These are phyloP conservation scores for Archocentrus centrarchus DNA, from an alignment of 2,113 vertebrate species.

Conservation along the genomic window DNA sequence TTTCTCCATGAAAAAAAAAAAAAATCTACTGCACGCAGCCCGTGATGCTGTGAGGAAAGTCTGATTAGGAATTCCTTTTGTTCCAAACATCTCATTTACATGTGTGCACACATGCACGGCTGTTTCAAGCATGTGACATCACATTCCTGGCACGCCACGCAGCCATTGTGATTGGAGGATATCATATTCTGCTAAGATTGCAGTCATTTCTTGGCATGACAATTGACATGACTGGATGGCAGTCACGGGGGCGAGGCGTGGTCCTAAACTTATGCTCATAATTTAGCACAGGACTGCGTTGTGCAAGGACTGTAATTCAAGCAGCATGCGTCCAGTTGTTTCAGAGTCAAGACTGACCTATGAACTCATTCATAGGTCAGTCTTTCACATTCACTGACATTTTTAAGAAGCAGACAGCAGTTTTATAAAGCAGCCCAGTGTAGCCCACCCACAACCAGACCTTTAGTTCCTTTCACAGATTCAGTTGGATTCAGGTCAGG, in stretches of 20 bases:
- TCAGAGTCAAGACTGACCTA: background rate
- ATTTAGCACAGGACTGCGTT: constrained; percentile 14
- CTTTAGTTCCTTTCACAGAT: background rate
- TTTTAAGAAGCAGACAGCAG: constrained; percentile 10
- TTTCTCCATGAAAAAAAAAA: background rate
- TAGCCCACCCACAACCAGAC: background rate
- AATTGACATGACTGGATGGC: constrained; percentile 49
- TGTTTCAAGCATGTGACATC: constrained; percentile 49
- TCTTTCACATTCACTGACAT: background rate
- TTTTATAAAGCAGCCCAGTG: constrained; percentile 2
- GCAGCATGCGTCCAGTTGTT: background rate
- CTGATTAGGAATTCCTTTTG: constrained; percentile 3
- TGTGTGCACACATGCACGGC: constrained; percentile 19
- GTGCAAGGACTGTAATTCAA: background rate
- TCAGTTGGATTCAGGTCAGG: too few relatives aligned
- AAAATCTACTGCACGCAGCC: constrained; percentile 1
- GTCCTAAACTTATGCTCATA: background rate
- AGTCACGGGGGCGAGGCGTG: background rate
- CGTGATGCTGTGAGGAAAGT: constrained; percentile 10
- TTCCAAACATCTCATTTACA: background rate
- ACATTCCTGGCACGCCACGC: constrained; percentile 45
- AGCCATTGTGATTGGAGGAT: constrained; percentile 52
- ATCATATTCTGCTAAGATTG: constrained; percentile 36
- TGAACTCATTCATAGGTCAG: background rate
- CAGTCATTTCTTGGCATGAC: constrained; percentile 40